Evolutionary conservation across 2,113 vertebrate genomes (phyloP), one percentile per base, ranked within the genome.

Genomic region (Anhinga anhinga): DNA sequence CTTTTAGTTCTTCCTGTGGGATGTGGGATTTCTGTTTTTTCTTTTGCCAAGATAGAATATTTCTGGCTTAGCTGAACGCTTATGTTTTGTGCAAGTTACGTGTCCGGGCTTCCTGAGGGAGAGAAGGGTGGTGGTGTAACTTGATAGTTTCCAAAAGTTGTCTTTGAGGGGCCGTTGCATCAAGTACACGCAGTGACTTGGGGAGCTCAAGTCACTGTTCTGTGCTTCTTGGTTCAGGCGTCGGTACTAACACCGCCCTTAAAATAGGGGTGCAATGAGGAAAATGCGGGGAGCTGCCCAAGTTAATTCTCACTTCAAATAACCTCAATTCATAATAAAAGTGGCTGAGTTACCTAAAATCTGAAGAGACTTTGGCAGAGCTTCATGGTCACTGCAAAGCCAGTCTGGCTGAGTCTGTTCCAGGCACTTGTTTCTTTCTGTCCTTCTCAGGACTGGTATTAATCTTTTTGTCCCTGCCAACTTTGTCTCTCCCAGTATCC

Each of bases 401-500:
- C 49, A 2, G 2, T 6, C 63, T 26, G 49, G 34, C 74, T 2
- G 49, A 76, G 61, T 38, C 52, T 36, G 12, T 59, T 77, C 25
- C 55, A 36, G 45, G 32, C 47, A 2, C 69, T 80, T 18, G 11
- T 36, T 76, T 66, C 26, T n/a, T 40, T 49, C 40, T 15, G 45
- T 36, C 45, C 50, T 42, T 21, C 70, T 25, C 6, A 2, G 45
- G 27, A 22, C 18, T 0, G 0, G 11, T 21, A 16, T 70, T 84
- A 29, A 94, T 21, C 32, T 16, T 25, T 26, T 16, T 56, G 29
- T 61, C 52, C 58, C 38, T 84, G 67, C 79, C 55, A 19, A 8
- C 59, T 59, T 55, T 21, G 5, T 52, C 27, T 73, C 30, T 34
- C 22, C n/a, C 96, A 99, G 99, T 99, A 99, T 49, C 98, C 98